These are phyloP conservation scores for Brachionus rubens DNA, from an alignment of 1,140 invertebrate genomes.

Conservation along the genomic window DNA sequence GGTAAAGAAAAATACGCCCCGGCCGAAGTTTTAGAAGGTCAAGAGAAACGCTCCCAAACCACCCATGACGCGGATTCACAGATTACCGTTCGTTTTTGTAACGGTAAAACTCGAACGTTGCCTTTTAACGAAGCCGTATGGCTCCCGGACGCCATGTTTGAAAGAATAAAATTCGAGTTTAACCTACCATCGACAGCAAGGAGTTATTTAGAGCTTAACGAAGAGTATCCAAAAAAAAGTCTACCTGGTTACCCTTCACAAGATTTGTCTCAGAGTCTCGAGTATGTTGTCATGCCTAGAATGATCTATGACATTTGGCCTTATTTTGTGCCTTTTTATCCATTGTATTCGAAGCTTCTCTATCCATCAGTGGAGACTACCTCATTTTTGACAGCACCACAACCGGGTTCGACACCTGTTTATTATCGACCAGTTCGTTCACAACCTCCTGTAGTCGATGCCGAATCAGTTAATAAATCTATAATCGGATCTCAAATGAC, in stretches of 20 bases:
- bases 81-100: constrained; percentile 13
- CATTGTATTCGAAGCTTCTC: neutral
- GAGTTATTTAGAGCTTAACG: neutral
- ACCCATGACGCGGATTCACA: neutral
- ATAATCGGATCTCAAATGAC: constrained; percentile 23
- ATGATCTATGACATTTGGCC: constrained; percentile 43
- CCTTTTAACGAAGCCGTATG: constrained; percentile 40
- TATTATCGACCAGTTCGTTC: constrained; percentile 1
- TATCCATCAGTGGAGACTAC: neutral
- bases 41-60: constrained; percentile 50
- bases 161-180: constrained; percentile 37
- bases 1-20: constrained; percentile 54
- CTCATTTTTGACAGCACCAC: neutral
- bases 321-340: constrained; percentile 36
- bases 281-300: constrained; percentile 8
- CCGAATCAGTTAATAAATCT: constrained; percentile 15
- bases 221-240: constrained; percentile 1
- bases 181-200: constrained; percentile 11
- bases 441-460: constrained; percentile 1
- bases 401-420: too few relatives aligned
- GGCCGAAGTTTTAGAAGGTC: constrained; percentile 55
- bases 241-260: neutral
- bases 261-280: neutral
- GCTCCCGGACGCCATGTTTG: constrained; percentile 44
- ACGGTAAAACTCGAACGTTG: constrained; percentile 20